Base-by-base conservation (phyloP, 1,140 invertebrate genomes). In the Drosophila pachea region DNA sequence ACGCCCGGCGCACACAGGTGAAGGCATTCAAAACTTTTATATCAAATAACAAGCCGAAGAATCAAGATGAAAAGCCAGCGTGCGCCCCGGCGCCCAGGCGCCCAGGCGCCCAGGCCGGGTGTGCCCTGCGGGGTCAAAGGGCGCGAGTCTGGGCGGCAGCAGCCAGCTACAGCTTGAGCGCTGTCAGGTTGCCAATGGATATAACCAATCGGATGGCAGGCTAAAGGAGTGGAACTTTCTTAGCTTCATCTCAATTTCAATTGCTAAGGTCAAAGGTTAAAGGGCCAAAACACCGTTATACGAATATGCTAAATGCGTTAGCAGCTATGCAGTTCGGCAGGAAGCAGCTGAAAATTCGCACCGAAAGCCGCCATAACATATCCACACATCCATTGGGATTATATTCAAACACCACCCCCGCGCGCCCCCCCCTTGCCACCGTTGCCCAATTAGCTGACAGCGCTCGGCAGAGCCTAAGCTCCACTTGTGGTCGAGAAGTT, bases 371-470 rank as follows among this genome's bases (percentile, higher is more conserved):
- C 22, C 22, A 79, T 49, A 78, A 74, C 70, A 83, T 74, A 60
- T 74, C 62, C 65, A 58, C 22, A 22, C 22, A 22, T 22, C 4
- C 49, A 16, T 49, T 49, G 71, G 69, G 65, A 67, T 61, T 53
- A 33, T 36, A 45, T 42, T 53, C n/a, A n/a, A n/a, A n/a, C n/a
- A n/a, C n/a, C n/a, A n/a, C n/a, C n/a, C n/a, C n/a, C n/a, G n/a
- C n/a, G n/a, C n/a, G n/a, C 22, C 3, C 7, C 7, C 47, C 14
- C 45, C 14, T 11, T 31, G 7, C 22, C 14, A 12, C 6, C 0
- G 43, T 11, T 12, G 47, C 11, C 70, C 76, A 78, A 78, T 78
- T 81, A 81, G 74, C 68, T 68, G 55, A 48, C 66, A 68, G 67
- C 42, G 66, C 50, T 43, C 62, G 4, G 45, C 33, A 47, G n/a